These are phyloP conservation scores for Melanaphis sacchari DNA, from an alignment of 1,140 invertebrate species.

Conservation along the genomic window DNA sequence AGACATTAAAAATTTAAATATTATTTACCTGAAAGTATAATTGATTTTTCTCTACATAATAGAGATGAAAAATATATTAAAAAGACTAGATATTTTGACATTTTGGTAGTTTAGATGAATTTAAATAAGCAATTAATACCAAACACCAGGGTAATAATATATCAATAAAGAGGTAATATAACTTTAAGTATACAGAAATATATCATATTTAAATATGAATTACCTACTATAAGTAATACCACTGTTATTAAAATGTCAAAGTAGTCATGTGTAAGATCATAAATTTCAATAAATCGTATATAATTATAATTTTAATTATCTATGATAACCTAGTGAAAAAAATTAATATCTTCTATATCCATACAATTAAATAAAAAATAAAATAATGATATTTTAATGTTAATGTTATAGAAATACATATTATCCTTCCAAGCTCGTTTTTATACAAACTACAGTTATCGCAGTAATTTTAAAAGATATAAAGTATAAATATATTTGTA, in stretches of 20 bases:
- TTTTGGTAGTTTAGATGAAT: background rate
- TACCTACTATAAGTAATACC: background rate
- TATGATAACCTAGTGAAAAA: background rate
- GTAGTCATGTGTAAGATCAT: background rate
- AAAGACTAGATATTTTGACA: background rate
- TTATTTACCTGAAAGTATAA: background rate
- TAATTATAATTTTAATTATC: slow-evolving; percentile 11
- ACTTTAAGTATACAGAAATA: background rate
- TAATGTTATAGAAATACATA: background rate
- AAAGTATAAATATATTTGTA: no score
- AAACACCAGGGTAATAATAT: background rate
- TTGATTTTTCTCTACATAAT: background rate
- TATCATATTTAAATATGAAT: background rate
- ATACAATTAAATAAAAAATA: background rate
- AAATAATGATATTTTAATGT: background rate
- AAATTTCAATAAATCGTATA: background rate
- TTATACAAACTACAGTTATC: background rate
- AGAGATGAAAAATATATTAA: background rate
- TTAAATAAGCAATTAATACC: background rate
- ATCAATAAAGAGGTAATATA: background rate
- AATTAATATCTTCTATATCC: background rate
- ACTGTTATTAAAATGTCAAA: slow-evolving; percentile 1
- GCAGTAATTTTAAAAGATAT: no score
- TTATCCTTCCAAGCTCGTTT: background rate
- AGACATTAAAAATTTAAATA: background rate